Percentiles rank a stretch among this genome's conserved stretches.
These are phyloP conservation scores for Hypsibius dujardini DNA, from an alignment of 1,140 invertebrate species.

Conservation along the genomic window DNA sequence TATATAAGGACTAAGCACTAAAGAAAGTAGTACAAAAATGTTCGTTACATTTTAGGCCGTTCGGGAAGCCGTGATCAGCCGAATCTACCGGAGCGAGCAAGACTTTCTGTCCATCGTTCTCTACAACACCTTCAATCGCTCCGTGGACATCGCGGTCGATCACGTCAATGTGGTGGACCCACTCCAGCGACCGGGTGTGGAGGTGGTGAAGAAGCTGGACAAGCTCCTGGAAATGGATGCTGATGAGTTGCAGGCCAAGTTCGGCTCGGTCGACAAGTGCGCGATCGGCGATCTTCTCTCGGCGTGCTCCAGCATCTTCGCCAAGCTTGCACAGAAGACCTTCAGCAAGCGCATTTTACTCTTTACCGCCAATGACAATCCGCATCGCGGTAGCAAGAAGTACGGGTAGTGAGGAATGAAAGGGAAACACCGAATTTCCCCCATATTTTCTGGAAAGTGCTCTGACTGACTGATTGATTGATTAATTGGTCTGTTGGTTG, in stretches of 20 bases:
- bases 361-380: neutral
- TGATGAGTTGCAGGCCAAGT: neutral
- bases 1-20: neutral
- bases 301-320: neutral
- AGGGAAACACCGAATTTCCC: no score
- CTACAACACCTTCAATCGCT: neutral
- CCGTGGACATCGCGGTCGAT: neutral
- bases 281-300: neutral
- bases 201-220: constrained; percentile 5
- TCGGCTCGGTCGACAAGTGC: neutral
- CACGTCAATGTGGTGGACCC: neutral
- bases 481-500: no score
- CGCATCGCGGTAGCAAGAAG: neutral
- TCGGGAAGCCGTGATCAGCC: constrained; percentile 4
- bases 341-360: neutral
- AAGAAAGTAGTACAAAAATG: neutral
- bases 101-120: constrained; percentile 5
- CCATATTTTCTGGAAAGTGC: no score
- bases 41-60: neutral
- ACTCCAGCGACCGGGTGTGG: neutral
- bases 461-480: no score
- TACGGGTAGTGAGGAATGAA: no score
- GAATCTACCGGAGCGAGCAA: constrained; percentile 9
- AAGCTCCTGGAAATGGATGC: neutral
- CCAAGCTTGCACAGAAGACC: neutral